Conservation (phyloP, 2,797 vertebrate genomes). For the Scleropages formosus region DNA sequence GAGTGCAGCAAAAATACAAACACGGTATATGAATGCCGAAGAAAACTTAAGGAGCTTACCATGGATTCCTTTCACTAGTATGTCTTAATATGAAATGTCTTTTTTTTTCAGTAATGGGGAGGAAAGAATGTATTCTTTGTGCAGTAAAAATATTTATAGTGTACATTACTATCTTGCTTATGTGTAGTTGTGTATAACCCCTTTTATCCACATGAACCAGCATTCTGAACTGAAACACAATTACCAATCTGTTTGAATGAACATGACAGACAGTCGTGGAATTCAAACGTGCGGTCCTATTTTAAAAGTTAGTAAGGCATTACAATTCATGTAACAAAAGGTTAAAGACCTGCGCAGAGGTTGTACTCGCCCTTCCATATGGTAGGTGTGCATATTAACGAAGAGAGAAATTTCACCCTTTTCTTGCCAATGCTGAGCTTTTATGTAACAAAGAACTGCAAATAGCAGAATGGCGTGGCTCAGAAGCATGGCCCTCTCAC, state of each 20-base stretch:
- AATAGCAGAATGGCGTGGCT: neutral
- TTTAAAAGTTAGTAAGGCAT: no score
- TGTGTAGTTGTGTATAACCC: slow-evolving; percentile 12
- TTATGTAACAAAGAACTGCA: neutral
- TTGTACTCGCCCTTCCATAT: neutral
- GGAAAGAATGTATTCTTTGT: slow-evolving; percentile 22
- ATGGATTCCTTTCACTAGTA: slow-evolving; percentile 7
- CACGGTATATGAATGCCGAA: neutral
- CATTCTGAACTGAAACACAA: neutral
- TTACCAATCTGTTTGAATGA: neutral
- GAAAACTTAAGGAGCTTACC: neutral
- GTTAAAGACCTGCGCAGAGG: no score
- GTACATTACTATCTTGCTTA: slow-evolving; percentile 2
- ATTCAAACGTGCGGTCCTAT: no score
- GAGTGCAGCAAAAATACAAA: slow-evolving; percentile 51
- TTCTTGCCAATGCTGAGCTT: neutral
- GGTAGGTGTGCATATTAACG: neutral
- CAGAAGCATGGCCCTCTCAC: neutral
- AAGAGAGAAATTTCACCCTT: neutral
- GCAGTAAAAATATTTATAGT: slow-evolving; percentile 16
- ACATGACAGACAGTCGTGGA: slow-evolving; percentile 5
- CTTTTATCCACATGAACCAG: neutral
- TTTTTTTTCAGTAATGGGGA: slow-evolving; percentile 12
- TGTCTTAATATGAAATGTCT: slow-evolving; percentile 22
- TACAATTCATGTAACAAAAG: no score